These are phyloP conservation scores for Melanotaenia maccullochi DNA, from an alignment of 2,797 vertebrate genomes.

Conservation along the genomic window DNA sequence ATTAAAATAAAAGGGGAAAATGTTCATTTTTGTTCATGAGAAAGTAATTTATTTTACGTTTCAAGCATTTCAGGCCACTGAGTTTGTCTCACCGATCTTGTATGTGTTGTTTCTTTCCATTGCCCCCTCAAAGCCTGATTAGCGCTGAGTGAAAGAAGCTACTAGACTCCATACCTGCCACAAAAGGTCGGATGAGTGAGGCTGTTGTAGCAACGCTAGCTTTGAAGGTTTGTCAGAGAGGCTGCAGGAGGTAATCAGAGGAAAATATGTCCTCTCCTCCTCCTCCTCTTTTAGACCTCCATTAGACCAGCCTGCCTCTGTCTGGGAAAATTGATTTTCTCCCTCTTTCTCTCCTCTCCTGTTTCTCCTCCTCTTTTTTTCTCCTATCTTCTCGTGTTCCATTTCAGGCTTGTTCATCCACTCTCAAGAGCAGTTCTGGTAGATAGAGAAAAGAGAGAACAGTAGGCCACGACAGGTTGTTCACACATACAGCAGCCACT, in stretches of 20 bases:
- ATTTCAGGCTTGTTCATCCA: slow-evolving; percentile 75
- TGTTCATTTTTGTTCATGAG: not conserved
- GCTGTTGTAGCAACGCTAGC: slow-evolving; percentile 49
- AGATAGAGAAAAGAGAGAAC: slow-evolving; percentile 61
- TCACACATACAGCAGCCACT: slow-evolving; percentile 64
- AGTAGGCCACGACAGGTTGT: slow-evolving; percentile 72
- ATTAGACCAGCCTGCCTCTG: slow-evolving; percentile 80
- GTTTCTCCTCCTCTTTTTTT: slow-evolving; percentile 52
- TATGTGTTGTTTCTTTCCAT: slow-evolving; percentile 30
- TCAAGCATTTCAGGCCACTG: slow-evolving; percentile 18
- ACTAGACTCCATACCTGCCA: slow-evolving; percentile 34
- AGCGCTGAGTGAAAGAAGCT: slow-evolving; percentile 28
- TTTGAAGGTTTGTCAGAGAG: slow-evolving; percentile 76
- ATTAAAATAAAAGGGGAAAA: slow-evolving; percentile 14
- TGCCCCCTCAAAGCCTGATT: slow-evolving; percentile 35
- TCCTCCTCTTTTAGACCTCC: slow-evolving; percentile 82
- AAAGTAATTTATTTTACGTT: not conserved
- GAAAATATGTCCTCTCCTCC: slow-evolving; percentile 83
- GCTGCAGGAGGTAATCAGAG: slow-evolving; percentile 82
- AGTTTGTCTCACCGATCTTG: slow-evolving; percentile 35
- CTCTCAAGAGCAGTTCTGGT: slow-evolving; percentile 69
- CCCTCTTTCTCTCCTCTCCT: slow-evolving; percentile 53
- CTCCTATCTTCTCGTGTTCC: slow-evolving; percentile 73
- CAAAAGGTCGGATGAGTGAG: slow-evolving; percentile 56
- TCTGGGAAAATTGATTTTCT: slow-evolving; percentile 84